phyloP scores from a whole-genome alignment of 2,113 vertebrate genomes.

The Romanogobio albipinnatus region DNA sequence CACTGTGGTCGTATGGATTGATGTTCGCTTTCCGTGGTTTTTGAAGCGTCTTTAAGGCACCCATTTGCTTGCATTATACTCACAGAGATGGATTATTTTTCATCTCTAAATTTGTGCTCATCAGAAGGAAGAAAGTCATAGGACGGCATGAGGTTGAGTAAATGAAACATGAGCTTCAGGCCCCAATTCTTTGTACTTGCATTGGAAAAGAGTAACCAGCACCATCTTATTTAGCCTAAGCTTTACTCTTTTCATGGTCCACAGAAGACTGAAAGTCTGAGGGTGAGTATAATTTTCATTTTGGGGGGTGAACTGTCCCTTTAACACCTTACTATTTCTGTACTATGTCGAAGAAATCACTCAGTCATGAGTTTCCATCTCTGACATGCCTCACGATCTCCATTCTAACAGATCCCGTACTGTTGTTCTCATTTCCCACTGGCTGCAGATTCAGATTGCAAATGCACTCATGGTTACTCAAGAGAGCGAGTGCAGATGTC shows the following conservation, averaged over 20 bases:
- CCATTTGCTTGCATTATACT: background rate
- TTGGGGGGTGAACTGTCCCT: background rate
- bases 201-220: background rate
- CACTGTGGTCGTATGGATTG: no score
- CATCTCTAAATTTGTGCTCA: no score
- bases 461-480: slow-evolving; percentile 54
- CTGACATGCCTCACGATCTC: background rate
- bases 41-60: background rate
- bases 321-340: slow-evolving; percentile 1
- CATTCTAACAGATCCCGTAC: slow-evolving; percentile 29
- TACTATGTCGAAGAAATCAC: slow-evolving; percentile 10
- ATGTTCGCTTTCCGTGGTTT: no score
- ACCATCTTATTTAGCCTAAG: background rate
- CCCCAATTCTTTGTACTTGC: no score
- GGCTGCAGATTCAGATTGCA: slow-evolving; percentile 54
- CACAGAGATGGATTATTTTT: no score
- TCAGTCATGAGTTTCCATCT: slow-evolving; percentile 32
- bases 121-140: no score
- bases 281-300: background rate
- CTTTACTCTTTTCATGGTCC: background rate
- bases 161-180: background rate
- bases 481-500: slow-evolving; percentile 55
- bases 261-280: background rate
- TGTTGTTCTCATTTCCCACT: slow-evolving; percentile 50
- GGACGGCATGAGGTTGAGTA: background rate